Conservation (phyloP, 1,140 invertebrate species). For the Dinothrombium tinctorium region DNA sequence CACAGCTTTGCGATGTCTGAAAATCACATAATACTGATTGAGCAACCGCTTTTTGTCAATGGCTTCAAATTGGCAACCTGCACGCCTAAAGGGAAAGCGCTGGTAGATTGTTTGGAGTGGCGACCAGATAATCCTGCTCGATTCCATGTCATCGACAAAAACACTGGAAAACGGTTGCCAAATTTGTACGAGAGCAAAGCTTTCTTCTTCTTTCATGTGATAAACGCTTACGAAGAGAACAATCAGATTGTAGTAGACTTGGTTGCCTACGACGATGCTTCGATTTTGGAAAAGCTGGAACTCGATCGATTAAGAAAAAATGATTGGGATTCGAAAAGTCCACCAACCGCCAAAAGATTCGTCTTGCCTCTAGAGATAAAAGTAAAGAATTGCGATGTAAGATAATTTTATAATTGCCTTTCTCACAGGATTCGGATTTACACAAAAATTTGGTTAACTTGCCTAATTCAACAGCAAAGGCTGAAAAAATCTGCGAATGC, state of each 20-base stretch:
- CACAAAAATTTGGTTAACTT: not conserved
- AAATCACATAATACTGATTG: conserved; percentile 27
- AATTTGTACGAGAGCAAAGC: conserved; percentile 20
- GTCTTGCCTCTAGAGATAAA: not conserved
- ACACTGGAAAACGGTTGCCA: conserved; percentile 21
- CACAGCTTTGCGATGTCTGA: conserved; percentile 31
- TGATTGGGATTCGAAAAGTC: not conserved
- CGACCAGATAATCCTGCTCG: conserved; percentile 21
- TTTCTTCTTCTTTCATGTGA: conserved; percentile 29
- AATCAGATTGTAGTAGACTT: conserved; percentile 24
- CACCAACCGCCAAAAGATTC: not conserved
- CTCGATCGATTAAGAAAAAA: not conserved
- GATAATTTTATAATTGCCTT: not conserved
- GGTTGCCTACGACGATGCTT: conserved; percentile 20
- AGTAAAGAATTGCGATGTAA: not conserved
- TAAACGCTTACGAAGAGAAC: conserved; percentile 30
- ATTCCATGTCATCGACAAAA: conserved; percentile 24
- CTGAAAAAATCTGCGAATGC: not conserved
- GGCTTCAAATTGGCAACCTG: conserved; percentile 22
- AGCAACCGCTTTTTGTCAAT: conserved; percentile 25
- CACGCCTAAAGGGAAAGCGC: conserved; percentile 21
- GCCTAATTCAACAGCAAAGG: not conserved
- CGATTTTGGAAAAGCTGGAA: conserved; percentile 21
- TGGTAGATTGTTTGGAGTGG: conserved; percentile 26
- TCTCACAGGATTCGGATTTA: not conserved